Percentiles rank a stretch among this genome's conserved stretches.
These are phyloP conservation scores for Acheta domesticus DNA, from an alignment of 2,888 invertebrate species.

Conservation along the genomic window DNA sequence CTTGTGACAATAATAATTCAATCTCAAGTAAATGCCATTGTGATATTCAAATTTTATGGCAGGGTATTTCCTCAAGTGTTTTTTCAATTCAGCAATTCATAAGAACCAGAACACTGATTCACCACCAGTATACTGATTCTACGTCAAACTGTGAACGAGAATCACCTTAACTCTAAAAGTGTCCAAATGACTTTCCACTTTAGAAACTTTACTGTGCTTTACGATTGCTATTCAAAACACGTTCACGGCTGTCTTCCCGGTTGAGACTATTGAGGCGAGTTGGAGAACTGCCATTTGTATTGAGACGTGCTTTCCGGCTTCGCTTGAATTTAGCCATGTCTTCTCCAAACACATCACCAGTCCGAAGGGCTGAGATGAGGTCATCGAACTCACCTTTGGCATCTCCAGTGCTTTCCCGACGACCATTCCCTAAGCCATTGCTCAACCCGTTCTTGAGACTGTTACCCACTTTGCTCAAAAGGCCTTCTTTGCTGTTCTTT, in stretches of 20 bases:
- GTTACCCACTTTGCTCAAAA: constrained; percentile 68
- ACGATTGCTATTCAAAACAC: constrained; percentile 42
- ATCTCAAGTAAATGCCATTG: background rate
- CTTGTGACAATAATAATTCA: too few relatives aligned
- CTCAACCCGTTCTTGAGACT: constrained; percentile 60
- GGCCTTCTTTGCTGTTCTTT: constrained; percentile 74
- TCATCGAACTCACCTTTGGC: constrained; percentile 93
- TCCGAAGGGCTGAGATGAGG: constrained; percentile 87
- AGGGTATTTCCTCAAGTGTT: too few relatives aligned
- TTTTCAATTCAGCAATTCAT: too few relatives aligned
- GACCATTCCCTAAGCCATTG: constrained; percentile 47
- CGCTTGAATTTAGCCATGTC: constrained; percentile 90
- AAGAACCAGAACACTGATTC: too few relatives aligned
- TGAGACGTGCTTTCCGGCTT: constrained; percentile 63
- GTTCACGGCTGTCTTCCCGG: constrained; percentile 66
- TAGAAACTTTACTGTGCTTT: constrained; percentile 26
- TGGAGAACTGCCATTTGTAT: constrained; percentile 55
- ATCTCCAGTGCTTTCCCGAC: constrained; percentile 45
- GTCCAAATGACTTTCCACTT: background rate
- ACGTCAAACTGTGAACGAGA: too few relatives aligned
- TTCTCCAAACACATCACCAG: constrained; percentile 93
- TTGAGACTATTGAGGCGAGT: constrained; percentile 60
- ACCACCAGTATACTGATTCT: too few relatives aligned
- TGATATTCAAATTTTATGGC: background rate
- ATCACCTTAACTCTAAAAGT: too few relatives aligned